Percentiles rank a stretch among this genome's conserved stretches.
phyloP scores from a whole-genome alignment of 2,888 invertebrate genomes.

The Dryococelus australis region DNA sequence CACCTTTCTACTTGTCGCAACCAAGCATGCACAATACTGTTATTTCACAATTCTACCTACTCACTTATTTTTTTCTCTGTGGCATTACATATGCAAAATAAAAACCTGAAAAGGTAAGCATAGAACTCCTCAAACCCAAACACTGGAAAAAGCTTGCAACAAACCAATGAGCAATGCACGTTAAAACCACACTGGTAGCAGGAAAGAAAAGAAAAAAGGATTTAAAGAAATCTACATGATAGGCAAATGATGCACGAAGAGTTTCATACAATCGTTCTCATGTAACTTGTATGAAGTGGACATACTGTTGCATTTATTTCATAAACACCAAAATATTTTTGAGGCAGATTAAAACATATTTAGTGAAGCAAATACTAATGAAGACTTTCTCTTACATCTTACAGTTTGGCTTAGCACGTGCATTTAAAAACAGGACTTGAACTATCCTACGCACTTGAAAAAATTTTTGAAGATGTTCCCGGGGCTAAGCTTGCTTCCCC shows the following conservation, averaged over 20 bases:
- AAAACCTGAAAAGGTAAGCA: not conserved
- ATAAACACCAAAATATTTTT: too few species aligned
- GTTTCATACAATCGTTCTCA: too few species aligned
- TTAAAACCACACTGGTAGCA: not conserved
- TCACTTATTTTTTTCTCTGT: not conserved
- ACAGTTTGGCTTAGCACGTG: too few species aligned
- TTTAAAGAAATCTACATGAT: not conserved
- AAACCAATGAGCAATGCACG: not conserved
- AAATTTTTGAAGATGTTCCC: constrained; percentile 95
- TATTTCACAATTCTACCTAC: not conserved
- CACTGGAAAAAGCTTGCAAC: not conserved
- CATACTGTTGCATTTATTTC: too few species aligned
- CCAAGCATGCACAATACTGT: too few species aligned
- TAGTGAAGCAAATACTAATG: too few species aligned
- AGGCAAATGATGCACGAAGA: too few species aligned
- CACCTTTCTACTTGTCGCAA: too few species aligned
- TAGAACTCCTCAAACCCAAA: not conserved
- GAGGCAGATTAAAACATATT: too few species aligned
- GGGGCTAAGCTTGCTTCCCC: constrained; percentile 77
- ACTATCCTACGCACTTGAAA: constrained; percentile 80
- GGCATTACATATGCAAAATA: not conserved
- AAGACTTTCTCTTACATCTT: too few species aligned
- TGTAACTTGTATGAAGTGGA: too few species aligned
- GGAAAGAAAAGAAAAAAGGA: not conserved
- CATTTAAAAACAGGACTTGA: too few species aligned